These are phyloP conservation scores for Hemitrygon akajei DNA, from an alignment of 2,797 vertebrate genomes.

Conservation along the genomic window DNA sequence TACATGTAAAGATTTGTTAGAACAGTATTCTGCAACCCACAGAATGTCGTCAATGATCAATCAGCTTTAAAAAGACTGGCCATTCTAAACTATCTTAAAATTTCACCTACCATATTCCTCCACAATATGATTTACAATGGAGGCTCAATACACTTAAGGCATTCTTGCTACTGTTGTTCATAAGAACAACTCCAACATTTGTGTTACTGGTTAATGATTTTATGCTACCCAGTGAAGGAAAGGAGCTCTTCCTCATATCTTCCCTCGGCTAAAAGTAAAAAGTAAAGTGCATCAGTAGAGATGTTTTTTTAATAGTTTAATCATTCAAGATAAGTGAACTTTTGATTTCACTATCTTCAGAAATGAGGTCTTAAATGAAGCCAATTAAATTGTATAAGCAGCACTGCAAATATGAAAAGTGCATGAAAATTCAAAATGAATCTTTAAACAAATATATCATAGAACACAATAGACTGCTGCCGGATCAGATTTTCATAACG, in stretches of 20 bases:
- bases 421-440: not conserved
- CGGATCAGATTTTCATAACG: not conserved
- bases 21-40: too few species aligned
- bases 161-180: conserved; percentile 84
- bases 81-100: conserved; percentile 24
- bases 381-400: not conserved
- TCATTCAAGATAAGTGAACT: not conserved
- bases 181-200: conserved; percentile 93
- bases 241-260: conserved; percentile 99
- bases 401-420: not conserved
- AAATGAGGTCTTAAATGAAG: not conserved
- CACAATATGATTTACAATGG: conserved; percentile 89
- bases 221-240: conserved; percentile 85
- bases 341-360: not conserved
- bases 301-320: not conserved
- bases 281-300: not conserved
- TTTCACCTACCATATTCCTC: conserved; percentile 86
- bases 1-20: too few species aligned
- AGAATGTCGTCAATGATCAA: too few species aligned
- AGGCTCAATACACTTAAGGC: conserved; percentile 84
- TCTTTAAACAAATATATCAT: not conserved
- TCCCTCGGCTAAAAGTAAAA: conserved; percentile 69
- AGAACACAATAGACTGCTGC: not conserved
- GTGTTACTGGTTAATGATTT: conserved; percentile 80
- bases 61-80: too few species aligned